phyloP scores from a whole-genome alignment of 2,113 vertebrate species.

The Elephas maximus region DNA sequence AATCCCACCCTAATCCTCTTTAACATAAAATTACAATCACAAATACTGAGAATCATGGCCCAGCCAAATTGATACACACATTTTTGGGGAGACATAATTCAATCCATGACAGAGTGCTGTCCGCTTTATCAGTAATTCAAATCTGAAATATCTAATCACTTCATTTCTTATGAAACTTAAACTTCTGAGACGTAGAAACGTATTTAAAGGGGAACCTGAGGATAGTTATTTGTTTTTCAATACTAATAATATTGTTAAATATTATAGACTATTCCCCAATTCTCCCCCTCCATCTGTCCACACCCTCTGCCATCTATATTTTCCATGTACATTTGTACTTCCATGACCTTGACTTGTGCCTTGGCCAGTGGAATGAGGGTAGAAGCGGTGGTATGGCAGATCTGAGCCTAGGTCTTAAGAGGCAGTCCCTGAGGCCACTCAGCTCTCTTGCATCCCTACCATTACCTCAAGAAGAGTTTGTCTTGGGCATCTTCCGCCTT shows the following conservation, averaged over 20 bases:
- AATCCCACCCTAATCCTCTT: no score
- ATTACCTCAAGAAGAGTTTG: not conserved
- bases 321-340: not conserved
- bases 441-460: not conserved
- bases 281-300: not conserved
- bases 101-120: not conserved
- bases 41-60: no score
- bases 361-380: not conserved
- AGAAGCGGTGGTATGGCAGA: not conserved
- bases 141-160: not conserved
- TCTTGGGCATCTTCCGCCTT: not conserved
- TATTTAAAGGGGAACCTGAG: not conserved
- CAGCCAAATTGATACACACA: no score
- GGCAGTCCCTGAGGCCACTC: not conserved
- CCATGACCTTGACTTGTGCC: constrained; percentile 12
- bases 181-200: constrained; percentile 21
- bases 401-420: not conserved
- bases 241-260: not conserved
- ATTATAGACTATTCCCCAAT: not conserved
- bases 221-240: not conserved
- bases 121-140: not conserved
- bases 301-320: not conserved
- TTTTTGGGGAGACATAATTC: no score
- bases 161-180: not conserved
- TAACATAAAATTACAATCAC: no score